These are phyloP conservation scores for Dendrolimus houi DNA, from an alignment of 2,888 invertebrate species.

Conservation along the genomic window DNA sequence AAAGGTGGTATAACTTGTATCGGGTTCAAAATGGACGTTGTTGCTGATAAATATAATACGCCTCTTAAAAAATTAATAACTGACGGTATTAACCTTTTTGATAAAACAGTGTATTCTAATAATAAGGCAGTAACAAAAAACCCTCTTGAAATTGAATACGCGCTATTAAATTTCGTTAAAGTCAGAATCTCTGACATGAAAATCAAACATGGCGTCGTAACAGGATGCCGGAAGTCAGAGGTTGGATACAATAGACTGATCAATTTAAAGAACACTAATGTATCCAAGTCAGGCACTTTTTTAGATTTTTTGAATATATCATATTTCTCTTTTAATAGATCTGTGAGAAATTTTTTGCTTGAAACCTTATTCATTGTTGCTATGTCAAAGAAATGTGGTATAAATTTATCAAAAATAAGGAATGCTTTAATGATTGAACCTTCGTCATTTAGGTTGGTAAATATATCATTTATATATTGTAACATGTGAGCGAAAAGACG, in stretches of 20 bases:
- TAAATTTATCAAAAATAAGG: slow-evolving; percentile 73
- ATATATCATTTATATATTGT: slow-evolving; percentile 85
- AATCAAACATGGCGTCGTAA: slow-evolving; percentile 89
- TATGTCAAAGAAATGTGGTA: slow-evolving; percentile 80
- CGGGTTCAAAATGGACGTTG: slow-evolving; percentile 76
- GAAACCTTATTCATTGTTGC: slow-evolving; percentile 82
- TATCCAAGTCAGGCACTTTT: slow-evolving; percentile 80
- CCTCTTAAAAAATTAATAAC: slow-evolving; percentile 88
- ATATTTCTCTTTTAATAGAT: slow-evolving; percentile 84
- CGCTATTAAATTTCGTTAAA: slow-evolving; percentile 77
- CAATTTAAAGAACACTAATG: slow-evolving; percentile 88
- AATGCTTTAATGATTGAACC: slow-evolving; percentile 71
- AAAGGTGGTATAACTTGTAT: slow-evolving; percentile 83
- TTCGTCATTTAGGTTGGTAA: slow-evolving; percentile 48
- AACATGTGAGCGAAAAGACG: slow-evolving; percentile 85
- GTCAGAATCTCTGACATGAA: slow-evolving; percentile 89
- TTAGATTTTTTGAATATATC: slow-evolving; percentile 77
- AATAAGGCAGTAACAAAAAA: slow-evolving; percentile 84
- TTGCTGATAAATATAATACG: slow-evolving; percentile 82
- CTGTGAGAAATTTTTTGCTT: slow-evolving; percentile 80
- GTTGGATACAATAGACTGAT: slow-evolving; percentile 89
- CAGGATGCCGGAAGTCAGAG: slow-evolving; percentile 92
- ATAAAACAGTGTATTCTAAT: slow-evolving; percentile 86
- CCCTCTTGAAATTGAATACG: slow-evolving; percentile 84
- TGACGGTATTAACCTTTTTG: slow-evolving; percentile 89